Evolutionary conservation across 2,888 invertebrate species (phyloP), one percentile per base, ranked within the genome.

Genomic region (Eulithis testata): DNA sequence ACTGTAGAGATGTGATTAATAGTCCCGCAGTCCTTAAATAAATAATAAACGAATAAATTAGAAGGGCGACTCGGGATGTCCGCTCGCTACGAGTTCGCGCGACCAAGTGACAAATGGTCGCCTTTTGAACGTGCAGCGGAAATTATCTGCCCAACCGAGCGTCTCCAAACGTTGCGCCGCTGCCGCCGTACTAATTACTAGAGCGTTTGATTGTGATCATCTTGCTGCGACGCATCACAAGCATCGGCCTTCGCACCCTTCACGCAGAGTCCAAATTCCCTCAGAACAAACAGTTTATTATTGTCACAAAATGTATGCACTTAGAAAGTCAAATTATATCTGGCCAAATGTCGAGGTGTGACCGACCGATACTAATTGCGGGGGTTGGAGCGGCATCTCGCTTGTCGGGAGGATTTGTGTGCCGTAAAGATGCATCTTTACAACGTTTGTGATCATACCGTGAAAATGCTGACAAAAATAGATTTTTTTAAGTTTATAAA

Each of bases 21-120:
- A 86, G 89, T 84, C 88, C 79, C 86, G 90, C 90, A 90, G 90
- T 91, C 93, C 90, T 88, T 91, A 91, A 90, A 93, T 92, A 93
- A 93, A 93, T 92, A 93, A 90, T 91, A 91, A 90, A 88, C 86
- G 85, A 90, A 93, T 92, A 93, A 91, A 92, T 92, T 92, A 91
- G 87, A 85, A 85, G 87, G 85, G 83, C 78, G 87, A 73, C 80
- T 81, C 81, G 79, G 80, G 83, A 87, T 89, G 91, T 91, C 92
- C 90, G 90, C 86, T 84, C 75, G 80, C 78, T 82, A 81, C 81
- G 85, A 86, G 87, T 86, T 87, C 87, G 84, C 87, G 90, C 90
- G 86, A 85, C 84, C 84, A 84, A 91, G 89, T 93, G 92, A 93
- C 92, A 92, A 93, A 93, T 93, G 91, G 88, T 80, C 81, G 85